These are phyloP conservation scores for Hozukius guyotensis DNA, from an alignment of 2,797 vertebrate species.

Conservation along the genomic window DNA sequence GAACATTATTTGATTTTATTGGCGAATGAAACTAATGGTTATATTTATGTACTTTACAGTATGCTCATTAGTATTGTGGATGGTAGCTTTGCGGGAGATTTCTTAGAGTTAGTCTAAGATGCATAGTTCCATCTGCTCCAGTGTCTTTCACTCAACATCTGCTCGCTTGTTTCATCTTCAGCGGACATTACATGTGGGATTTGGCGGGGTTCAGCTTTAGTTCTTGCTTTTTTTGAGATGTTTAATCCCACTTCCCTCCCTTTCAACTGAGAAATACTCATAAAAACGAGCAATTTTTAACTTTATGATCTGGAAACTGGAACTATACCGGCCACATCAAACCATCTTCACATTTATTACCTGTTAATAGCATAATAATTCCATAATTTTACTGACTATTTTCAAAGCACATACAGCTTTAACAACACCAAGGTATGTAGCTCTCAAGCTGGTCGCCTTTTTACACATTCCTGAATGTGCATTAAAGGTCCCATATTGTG, in stretches of 20 bases:
- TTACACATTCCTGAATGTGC: background rate
- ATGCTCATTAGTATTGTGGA: background rate
- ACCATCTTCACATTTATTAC: background rate
- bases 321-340: background rate
- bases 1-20: background rate
- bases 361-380: background rate
- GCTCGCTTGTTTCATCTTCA: slow-evolving; percentile 29
- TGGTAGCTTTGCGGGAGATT: slow-evolving; percentile 1
- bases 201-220: slow-evolving; percentile 1
- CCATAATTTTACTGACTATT: background rate
- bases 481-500: background rate
- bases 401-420: background rate
- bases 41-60: slow-evolving; percentile 17
- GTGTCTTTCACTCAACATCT: slow-evolving; percentile 37
- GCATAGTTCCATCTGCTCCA: slow-evolving; percentile 8
- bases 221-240: background rate
- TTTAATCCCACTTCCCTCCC: background rate
- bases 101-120: slow-evolving; percentile 10
- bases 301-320: background rate
- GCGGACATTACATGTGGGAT: slow-evolving; percentile 23
- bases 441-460: background rate
- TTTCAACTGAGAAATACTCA: slow-evolving; percentile 1
- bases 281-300: background rate
- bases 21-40: background rate
- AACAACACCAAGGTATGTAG: background rate